phyloP scores from a whole-genome alignment of 2,797 vertebrate species.

The Tapera naevia region DNA sequence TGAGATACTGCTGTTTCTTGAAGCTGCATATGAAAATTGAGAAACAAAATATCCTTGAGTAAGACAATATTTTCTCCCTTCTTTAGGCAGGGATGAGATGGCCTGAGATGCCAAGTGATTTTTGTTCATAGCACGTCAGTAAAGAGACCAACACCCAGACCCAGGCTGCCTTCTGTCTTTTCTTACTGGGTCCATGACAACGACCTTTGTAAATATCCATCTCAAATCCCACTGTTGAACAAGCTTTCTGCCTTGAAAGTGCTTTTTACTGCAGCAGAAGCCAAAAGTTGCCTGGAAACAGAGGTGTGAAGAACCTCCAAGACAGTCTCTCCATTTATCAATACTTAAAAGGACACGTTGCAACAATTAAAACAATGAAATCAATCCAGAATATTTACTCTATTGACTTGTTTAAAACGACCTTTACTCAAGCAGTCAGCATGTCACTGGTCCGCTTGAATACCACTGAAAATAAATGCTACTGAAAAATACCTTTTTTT shows the following conservation, averaged over 20 bases:
- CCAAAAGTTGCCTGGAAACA: background rate
- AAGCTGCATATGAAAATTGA: background rate
- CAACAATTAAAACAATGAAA: constrained; percentile 46
- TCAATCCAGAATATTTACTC: constrained; percentile 54
- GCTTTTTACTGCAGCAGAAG: background rate
- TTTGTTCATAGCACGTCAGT: background rate
- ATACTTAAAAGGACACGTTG: constrained; percentile 14
- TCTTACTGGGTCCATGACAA: background rate
- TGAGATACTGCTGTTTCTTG: background rate
- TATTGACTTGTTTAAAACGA: constrained; percentile 3
- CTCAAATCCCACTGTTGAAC: background rate
- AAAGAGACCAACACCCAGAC: background rate
- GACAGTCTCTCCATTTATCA: background rate
- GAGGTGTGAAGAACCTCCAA: background rate
- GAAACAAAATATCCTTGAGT: background rate
- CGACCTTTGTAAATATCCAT: background rate
- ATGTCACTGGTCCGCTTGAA: background rate
- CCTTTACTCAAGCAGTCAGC: constrained; percentile 14
- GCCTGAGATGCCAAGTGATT: background rate
- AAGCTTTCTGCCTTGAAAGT: background rate
- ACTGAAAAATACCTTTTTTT: background rate
- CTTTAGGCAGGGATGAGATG: background rate
- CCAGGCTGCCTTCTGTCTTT: background rate
- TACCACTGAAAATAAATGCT: background rate
- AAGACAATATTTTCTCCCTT: background rate